These are phyloP conservation scores for Heterotilapia buettikoferi DNA, from an alignment of 2,113 vertebrate genomes.

Conservation along the genomic window DNA sequence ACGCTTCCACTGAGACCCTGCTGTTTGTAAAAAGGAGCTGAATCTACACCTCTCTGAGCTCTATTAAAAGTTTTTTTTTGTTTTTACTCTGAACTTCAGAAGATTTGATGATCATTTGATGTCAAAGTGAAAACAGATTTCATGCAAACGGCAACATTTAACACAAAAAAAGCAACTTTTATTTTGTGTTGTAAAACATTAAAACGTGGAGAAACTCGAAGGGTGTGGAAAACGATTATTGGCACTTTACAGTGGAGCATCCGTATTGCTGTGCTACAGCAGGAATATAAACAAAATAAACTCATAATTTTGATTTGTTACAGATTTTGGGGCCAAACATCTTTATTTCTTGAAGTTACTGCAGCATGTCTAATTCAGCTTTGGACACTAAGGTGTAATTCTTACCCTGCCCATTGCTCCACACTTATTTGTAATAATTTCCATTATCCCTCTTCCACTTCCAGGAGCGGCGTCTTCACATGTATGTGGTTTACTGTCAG, in stretches of 20 bases:
- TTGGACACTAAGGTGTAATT: not conserved
- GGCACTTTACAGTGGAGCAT: not conserved
- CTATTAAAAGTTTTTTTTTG: not conserved
- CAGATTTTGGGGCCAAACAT: not conserved
- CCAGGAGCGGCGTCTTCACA: slow-evolving; percentile 86
- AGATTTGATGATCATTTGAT: not conserved
- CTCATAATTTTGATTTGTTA: not conserved
- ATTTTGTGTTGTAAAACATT: not conserved
- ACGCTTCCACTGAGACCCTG: not conserved
- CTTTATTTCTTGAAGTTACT: not conserved
- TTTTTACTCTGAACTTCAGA: not conserved
- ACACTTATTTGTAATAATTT: not conserved
- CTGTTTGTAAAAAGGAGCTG: not conserved
- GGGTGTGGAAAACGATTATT: not conserved
- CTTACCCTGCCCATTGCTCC: not conserved
- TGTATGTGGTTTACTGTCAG: slow-evolving; percentile 93
- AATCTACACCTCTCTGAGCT: not conserved
- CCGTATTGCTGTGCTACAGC: not conserved
- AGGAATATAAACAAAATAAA: not conserved
- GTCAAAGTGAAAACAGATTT: not conserved
- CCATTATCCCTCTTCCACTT: not conserved
- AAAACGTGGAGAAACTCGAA: not conserved
- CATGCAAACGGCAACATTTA: not conserved
- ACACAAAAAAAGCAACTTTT: not conserved
- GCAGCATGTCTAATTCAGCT: not conserved